Evolutionary conservation across 2,797 vertebrate species (phyloP), one percentile per base, ranked within the genome.

Genomic region (Acanthornis magna): DNA sequence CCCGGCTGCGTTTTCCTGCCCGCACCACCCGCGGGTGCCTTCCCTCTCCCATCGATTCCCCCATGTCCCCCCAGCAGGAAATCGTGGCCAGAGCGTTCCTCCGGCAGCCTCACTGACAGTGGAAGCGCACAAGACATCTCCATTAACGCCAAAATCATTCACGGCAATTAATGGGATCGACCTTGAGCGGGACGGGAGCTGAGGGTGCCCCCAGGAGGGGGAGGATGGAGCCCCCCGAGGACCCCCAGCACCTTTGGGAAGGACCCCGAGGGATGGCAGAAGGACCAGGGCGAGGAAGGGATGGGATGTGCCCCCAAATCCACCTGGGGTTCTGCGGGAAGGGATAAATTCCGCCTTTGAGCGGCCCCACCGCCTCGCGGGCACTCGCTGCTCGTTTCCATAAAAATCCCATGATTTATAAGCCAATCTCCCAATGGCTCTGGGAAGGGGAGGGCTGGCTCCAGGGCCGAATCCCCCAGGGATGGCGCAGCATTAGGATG

Each of bases 101-200:
- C 53, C 91, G 85, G 87, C 94, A 94, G 95, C 75, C 91, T 96
- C 93, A 14, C 20, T 86, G 55, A 21, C 85, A 38, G 54, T 88
- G 76, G 85, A 78, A 93, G 73, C 9, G 93, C 80, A 30, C 70
- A 53, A 91, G 94, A 88, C 89, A 73, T 95, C 89, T 89, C 93
- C 96, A 93, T 95, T 93, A 95, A 67, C 25, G 86, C 92, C 93
- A 58, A 79, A 92, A 92, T 91, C 82, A 93, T 54, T 95, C 92
- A 94, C 13, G 6, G 95, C 96, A 96, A 97, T 97, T 97, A 97
- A 97, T 67, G 91, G 72, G 5, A 54, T 79, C 74, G 94, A 96
- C 93, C 95, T 96, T 95, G 94, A 95, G 61, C 57, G 2, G 63
- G 86, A 79, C 63, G 66, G 88, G 45, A 91, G 63, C 80, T 57